Evolutionary conservation across 1,140 invertebrate genomes (phyloP).

Genomic region (Probaryconus sp.): DNA sequence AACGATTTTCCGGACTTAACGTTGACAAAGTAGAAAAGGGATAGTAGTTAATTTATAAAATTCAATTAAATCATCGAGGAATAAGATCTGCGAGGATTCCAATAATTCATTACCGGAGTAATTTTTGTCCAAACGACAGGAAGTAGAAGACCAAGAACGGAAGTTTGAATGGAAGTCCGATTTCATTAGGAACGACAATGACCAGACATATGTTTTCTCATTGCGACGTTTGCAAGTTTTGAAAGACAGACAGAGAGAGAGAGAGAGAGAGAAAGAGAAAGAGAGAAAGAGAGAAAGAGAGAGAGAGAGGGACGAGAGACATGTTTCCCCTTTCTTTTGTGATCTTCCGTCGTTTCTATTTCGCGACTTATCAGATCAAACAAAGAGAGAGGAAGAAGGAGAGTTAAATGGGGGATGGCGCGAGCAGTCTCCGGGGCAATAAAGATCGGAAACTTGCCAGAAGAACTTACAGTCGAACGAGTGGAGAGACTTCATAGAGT

Average conservation of each 20-base stretch:
- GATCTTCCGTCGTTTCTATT: slow-evolving; percentile 7
- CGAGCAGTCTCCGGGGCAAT: slow-evolving; percentile 27
- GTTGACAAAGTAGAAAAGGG: too few relatives aligned
- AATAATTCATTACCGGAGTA: neutral
- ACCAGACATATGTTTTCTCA: slow-evolving; percentile 33
- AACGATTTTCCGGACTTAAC: too few relatives aligned
- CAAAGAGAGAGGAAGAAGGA: neutral
- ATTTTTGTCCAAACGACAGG: neutral
- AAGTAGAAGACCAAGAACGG: neutral
- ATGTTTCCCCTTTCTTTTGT: slow-evolving; percentile 1
- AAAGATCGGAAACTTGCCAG: slow-evolving; percentile 32
- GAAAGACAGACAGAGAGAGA: too few relatives aligned
- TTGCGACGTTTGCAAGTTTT: slow-evolving; percentile 19
- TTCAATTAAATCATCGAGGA: too few relatives aligned
- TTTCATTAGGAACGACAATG: slow-evolving; percentile 41
- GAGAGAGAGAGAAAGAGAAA: too few relatives aligned
- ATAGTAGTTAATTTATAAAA: too few relatives aligned
- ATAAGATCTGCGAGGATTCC: neutral
- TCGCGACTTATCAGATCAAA: neutral
- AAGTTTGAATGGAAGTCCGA: slow-evolving; percentile 55
- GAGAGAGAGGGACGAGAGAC: too few relatives aligned
- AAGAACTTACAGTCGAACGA: slow-evolving; percentile 27
- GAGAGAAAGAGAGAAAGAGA: too few relatives aligned
- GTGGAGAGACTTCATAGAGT: slow-evolving; percentile 24
- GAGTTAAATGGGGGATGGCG: neutral